Conservation (phyloP, 2,888 invertebrate species). For the Rhimphoctona megacephalus region DNA sequence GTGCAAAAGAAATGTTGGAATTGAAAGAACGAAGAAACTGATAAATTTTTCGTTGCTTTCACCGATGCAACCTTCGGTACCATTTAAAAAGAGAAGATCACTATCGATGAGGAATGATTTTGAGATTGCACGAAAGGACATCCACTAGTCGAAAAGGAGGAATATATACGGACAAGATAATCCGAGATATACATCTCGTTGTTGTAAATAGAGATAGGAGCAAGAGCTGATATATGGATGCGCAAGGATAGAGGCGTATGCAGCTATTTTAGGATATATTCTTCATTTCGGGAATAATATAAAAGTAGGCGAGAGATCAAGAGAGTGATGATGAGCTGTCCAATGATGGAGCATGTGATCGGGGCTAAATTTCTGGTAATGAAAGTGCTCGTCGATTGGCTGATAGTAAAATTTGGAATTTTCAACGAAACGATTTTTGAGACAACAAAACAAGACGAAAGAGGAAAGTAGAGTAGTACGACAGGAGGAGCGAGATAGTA, state of each 20-base stretch:
- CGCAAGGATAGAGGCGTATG: conserved; percentile 39
- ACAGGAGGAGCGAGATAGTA: too few relatives aligned
- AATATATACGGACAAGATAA: conserved; percentile 14
- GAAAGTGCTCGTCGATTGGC: conserved; percentile 31
- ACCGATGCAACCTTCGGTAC: neutral
- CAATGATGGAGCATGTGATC: conserved; percentile 31
- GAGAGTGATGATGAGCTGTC: conserved; percentile 4
- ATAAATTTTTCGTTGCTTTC: neutral
- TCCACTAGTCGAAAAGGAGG: conserved; percentile 42
- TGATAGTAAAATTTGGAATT: neutral
- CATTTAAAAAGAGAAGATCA: too few relatives aligned
- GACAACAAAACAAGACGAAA: neutral
- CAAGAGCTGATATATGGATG: conserved; percentile 49
- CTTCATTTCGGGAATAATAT: conserved; percentile 31
- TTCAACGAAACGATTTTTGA: neutral
- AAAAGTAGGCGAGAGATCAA: conserved; percentile 13
- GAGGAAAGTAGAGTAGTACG: neutral
- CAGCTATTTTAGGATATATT: conserved; percentile 48
- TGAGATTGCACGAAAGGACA: conserved; percentile 22
- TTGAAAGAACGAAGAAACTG: neutral
- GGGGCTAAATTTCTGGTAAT: conserved; percentile 23
- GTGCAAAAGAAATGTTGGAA: neutral
- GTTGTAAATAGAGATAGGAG: conserved; percentile 59
- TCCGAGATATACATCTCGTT: conserved; percentile 42
- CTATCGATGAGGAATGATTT: neutral